A percentile compares a stretch with the other conserved stretches of the same genome.
These are phyloP conservation scores for Drosophila longiperda DNA, from an alignment of 2,888 invertebrate species.

Conservation along the genomic window DNA sequence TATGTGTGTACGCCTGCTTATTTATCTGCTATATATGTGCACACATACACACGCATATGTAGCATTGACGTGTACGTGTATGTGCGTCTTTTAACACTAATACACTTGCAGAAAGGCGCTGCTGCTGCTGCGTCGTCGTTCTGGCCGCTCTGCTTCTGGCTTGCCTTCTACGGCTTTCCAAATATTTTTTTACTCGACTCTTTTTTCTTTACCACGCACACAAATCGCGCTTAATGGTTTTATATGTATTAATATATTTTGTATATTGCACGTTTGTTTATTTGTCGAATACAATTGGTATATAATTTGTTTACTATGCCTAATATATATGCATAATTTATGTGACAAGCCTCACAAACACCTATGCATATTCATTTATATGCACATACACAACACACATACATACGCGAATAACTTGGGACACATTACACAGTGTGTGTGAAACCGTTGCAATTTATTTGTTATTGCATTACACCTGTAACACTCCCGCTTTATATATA, in stretches of 20 bases:
- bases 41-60: slow-evolving; percentile 22
- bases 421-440: slow-evolving; percentile 9
- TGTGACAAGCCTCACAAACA: slow-evolving; percentile 25
- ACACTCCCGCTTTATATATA: slow-evolving; percentile 27
- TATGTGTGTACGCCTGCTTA: slow-evolving; percentile 40
- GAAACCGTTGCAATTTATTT: slow-evolving; percentile 42
- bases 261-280: slow-evolving; percentile 59
- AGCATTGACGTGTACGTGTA: slow-evolving; percentile 24
- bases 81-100: slow-evolving; percentile 62
- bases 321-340: slow-evolving; percentile 5
- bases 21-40: slow-evolving; percentile 42
- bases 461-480: slow-evolving; percentile 51
- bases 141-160: slow-evolving; percentile 47
- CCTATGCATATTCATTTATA: slow-evolving; percentile 28
- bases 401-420: slow-evolving; percentile 17
- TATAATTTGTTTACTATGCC: slow-evolving; percentile 51
- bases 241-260: slow-evolving; percentile 15
- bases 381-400: slow-evolving; percentile 38
- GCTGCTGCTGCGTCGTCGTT: slow-evolving; percentile 50
- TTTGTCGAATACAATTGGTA: slow-evolving; percentile 31
- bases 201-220: slow-evolving; percentile 41
- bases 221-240: slow-evolving; percentile 25
- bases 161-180: slow-evolving; percentile 62
- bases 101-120: slow-evolving; percentile 68
- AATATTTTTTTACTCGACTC: slow-evolving; percentile 28